phyloP scores from a whole-genome alignment of 2,888 invertebrate species.

The Incurvaria masculella region DNA sequence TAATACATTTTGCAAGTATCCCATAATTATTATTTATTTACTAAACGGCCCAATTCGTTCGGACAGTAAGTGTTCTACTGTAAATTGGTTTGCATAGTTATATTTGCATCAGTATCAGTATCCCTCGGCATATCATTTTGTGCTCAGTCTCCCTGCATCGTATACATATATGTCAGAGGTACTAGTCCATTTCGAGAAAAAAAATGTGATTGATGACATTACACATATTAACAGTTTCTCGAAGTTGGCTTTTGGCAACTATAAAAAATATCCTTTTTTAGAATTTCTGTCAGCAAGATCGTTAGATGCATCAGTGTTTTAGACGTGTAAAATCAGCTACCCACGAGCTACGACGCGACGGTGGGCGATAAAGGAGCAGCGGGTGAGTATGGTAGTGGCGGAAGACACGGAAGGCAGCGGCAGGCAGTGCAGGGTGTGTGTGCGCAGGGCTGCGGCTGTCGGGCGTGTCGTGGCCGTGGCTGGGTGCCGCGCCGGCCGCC shows the following conservation, averaged over 20 bases:
- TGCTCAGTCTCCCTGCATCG: neutral
- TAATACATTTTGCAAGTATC: too few relatives aligned
- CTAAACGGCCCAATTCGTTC: too few relatives aligned
- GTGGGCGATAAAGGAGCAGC: constrained; percentile 1
- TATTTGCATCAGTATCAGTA: too few relatives aligned
- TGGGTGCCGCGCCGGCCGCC: constrained; percentile 60
- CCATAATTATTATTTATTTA: too few relatives aligned
- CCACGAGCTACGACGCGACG: neutral
- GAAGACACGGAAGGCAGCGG: constrained; percentile 18
- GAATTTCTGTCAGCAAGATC: neutral
- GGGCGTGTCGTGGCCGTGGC: constrained; percentile 75
- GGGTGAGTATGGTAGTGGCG: constrained; percentile 1
- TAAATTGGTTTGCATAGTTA: too few relatives aligned
- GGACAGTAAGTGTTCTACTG: too few relatives aligned
- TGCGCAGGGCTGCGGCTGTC: constrained; percentile 73
- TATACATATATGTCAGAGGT: neutral
- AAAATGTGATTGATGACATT: neutral
- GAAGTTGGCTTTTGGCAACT: neutral
- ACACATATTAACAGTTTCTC: neutral
- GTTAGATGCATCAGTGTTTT: neutral
- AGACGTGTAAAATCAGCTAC: neutral
- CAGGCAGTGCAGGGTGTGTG: constrained; percentile 34
- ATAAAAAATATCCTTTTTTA: neutral
- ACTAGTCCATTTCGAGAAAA: neutral
- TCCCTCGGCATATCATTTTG: neutral